Conservation (phyloP, 1,140 invertebrate genomes). For the Wiebesia pumilae region DNA sequence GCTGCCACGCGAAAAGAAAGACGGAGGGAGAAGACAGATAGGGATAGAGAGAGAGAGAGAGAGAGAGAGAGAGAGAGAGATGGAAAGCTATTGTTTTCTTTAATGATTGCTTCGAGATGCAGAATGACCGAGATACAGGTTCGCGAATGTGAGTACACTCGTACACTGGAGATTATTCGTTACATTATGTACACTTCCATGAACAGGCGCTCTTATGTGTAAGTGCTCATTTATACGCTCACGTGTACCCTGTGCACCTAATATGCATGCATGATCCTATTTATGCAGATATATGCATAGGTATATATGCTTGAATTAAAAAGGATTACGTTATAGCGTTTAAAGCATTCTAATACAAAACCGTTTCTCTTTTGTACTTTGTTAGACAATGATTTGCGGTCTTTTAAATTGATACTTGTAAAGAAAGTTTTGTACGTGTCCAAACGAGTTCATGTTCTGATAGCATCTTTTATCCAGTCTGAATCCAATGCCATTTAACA, state of each 20-base stretch:
- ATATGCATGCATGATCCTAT: constrained; percentile 4
- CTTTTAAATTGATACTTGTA: background rate
- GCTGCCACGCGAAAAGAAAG: constrained; percentile 9
- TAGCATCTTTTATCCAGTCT: background rate
- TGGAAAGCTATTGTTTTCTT: constrained; percentile 66
- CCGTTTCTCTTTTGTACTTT: background rate
- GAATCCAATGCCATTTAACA: background rate
- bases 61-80: background rate
- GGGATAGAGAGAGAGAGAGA: background rate
- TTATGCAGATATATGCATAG: background rate
- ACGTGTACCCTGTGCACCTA: background rate
- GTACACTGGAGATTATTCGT: background rate
- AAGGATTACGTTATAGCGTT: background rate
- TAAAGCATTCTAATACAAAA: background rate
- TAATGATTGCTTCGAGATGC: constrained; percentile 59
- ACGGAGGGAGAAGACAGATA: background rate
- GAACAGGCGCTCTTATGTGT: background rate
- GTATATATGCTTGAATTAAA: background rate
- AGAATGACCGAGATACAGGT: background rate
- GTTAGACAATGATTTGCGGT: background rate
- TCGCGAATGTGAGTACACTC: background rate
- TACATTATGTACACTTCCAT: background rate
- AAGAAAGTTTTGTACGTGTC: background rate
- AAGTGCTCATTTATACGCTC: constrained; percentile 4
- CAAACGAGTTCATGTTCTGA: background rate